Percentiles rank a stretch among this genome's conserved stretches.
Conservation (phyloP, 2,797 vertebrate genomes). For the Urosaurus nigricauda region DNA sequence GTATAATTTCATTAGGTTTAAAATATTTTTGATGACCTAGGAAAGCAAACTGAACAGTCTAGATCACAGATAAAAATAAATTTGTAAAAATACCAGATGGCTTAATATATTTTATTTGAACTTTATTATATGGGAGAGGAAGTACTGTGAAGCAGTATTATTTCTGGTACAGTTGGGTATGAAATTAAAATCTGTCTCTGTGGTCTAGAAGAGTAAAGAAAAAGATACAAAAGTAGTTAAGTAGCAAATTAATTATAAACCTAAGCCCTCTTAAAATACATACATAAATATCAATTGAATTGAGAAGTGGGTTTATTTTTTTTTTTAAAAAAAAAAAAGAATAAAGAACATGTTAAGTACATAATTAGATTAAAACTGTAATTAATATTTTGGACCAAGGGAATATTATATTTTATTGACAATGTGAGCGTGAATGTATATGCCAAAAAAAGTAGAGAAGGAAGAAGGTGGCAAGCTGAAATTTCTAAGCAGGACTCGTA, state of each 20-base stretch:
- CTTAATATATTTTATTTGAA: constrained; percentile 54
- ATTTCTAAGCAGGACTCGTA: constrained; percentile 20
- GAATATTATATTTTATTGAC: constrained; percentile 45
- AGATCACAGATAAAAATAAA: constrained; percentile 58
- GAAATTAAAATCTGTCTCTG: constrained; percentile 65
- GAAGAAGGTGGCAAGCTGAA: constrained; percentile 36
- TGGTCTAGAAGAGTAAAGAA: constrained; percentile 52
- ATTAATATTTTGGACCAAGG: constrained; percentile 48
- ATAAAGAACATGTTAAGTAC: constrained; percentile 57
- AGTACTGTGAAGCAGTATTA: constrained; percentile 20
- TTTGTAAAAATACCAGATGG: constrained; percentile 56
- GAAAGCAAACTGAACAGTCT: constrained; percentile 59
- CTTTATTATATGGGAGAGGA: constrained; percentile 45
- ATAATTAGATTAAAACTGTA: constrained; percentile 36
- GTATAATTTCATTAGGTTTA: constrained; percentile 66
- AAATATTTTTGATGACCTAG: constrained; percentile 61
- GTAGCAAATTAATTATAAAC: constrained; percentile 71
- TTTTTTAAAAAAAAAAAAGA: constrained; percentile 39
- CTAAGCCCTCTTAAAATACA: constrained; percentile 65
- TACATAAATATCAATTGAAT: constrained; percentile 43
- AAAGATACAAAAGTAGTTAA: constrained; percentile 68
- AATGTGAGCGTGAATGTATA: constrained; percentile 27
- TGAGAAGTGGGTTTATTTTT: constrained; percentile 48
- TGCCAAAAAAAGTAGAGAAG: constrained; percentile 33
- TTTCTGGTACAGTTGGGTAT: constrained; percentile 64